phyloP scores from a whole-genome alignment of 2,888 invertebrate genomes.

The Euproctis similis region DNA sequence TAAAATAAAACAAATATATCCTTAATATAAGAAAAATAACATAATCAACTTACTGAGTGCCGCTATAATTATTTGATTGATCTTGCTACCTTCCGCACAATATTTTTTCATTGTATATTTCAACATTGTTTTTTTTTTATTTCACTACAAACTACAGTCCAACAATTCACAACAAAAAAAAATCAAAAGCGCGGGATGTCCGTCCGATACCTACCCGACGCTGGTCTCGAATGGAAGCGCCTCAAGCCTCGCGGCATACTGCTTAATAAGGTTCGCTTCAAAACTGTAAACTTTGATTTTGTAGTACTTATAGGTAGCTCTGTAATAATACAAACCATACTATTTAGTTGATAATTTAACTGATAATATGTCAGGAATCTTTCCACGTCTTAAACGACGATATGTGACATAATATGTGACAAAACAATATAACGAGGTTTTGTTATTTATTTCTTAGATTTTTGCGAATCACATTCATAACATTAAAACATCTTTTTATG shows the following conservation, averaged over 20 bases:
- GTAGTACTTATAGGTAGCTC: too few relatives aligned
- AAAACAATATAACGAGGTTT: too few relatives aligned
- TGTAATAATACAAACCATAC: too few relatives aligned
- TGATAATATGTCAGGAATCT: too few relatives aligned
- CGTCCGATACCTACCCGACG: slow-evolving; percentile 16
- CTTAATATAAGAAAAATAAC: background rate
- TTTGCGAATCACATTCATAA: too few relatives aligned
- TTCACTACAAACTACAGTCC: slow-evolving; percentile 16
- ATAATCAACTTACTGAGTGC: slow-evolving; percentile 47
- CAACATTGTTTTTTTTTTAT: slow-evolving; percentile 58
- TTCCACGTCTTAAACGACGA: too few relatives aligned
- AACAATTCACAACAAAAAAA: slow-evolving; percentile 14
- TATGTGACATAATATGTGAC: too few relatives aligned
- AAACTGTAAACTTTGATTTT: slow-evolving; percentile 21
- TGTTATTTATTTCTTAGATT: too few relatives aligned
- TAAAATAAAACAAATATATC: background rate
- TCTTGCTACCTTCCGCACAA: slow-evolving; percentile 62
- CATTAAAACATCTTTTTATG: too few relatives aligned
- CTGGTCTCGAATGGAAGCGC: slow-evolving; percentile 17
- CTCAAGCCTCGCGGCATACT: slow-evolving; percentile 10
- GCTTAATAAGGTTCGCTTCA: slow-evolving; percentile 14
- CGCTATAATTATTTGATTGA: slow-evolving; percentile 55
- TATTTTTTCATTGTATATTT: slow-evolving; percentile 66
- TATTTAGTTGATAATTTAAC: too few relatives aligned
- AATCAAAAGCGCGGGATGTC: slow-evolving; percentile 12